These are phyloP conservation scores for Parazoanthus atlanticus DNA, from an alignment of 92 coral and sea anemone species.

Conservation along the genomic window DNA sequence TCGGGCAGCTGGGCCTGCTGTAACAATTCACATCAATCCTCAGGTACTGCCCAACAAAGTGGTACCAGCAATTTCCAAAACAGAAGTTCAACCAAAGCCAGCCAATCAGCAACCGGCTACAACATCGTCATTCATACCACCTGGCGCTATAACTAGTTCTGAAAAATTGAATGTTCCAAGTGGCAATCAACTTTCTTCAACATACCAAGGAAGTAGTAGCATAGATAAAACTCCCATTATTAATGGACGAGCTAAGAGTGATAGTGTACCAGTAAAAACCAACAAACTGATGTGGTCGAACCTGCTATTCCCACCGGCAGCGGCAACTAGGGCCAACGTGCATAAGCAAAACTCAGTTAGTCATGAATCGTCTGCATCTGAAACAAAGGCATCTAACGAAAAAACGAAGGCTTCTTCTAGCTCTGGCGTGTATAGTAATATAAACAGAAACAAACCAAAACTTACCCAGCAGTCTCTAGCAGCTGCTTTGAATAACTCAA, in stretches of 20 bases:
- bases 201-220: not conserved
- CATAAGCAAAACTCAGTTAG: not conserved
- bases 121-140: not conserved
- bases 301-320: slow-evolving; percentile 20
- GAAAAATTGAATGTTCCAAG: not conserved
- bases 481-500: slow-evolving; percentile 30
- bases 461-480: slow-evolving; percentile 14
- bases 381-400: not conserved
- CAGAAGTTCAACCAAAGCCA: not conserved
- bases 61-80: not conserved
- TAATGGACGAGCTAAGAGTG: not conserved
- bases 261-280: not conserved
- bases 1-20: not conserved
- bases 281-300: slow-evolving; percentile 26
- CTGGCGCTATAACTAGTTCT: not conserved
- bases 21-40: not conserved
- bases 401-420: not conserved
- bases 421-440: not conserved
- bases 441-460: not conserved
- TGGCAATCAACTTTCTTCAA: not conserved
- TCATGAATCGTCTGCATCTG: not conserved
- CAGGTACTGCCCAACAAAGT: not conserved
- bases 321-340: slow-evolving; percentile 20
- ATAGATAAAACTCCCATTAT: not conserved
- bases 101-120: not conserved